Evolutionary conservation across 2,888 invertebrate genomes (phyloP).

Genomic region (Apotomis turbidana): DNA sequence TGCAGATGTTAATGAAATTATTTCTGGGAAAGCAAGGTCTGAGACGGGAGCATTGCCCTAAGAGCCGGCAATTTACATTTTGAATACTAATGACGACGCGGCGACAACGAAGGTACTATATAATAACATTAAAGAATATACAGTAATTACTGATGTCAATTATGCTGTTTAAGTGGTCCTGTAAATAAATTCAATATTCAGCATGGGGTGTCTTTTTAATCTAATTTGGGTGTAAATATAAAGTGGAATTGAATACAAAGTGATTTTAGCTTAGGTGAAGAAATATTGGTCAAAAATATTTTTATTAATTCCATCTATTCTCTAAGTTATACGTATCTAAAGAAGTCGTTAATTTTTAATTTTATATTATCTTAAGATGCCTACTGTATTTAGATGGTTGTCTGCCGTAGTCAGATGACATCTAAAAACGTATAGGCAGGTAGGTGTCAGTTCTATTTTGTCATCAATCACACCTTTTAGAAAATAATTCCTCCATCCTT

Average conservation of each 20-base stretch:
- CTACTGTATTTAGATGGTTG: too few relatives aligned
- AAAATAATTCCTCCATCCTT: conserved; percentile 24
- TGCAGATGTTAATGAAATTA: conserved; percentile 81
- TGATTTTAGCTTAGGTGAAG: too few relatives aligned
- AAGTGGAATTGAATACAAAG: not conserved
- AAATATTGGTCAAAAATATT: not conserved
- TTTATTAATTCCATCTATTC: not conserved
- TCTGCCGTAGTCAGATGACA: too few relatives aligned
- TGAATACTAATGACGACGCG: conserved; percentile 76
- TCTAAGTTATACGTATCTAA: too few relatives aligned
- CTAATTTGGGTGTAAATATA: not conserved
- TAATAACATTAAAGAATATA: conserved; percentile 65
- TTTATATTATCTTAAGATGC: too few relatives aligned
- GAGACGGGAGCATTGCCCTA: conserved; percentile 76
- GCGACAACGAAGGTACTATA: conserved; percentile 63
- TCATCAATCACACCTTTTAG: not conserved
- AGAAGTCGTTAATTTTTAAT: too few relatives aligned
- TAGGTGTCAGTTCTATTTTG: too few relatives aligned
- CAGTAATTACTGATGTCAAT: conserved; percentile 64
- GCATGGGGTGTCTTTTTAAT: not conserved
- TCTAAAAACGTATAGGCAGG: too few relatives aligned
- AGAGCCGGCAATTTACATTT: conserved; percentile 78
- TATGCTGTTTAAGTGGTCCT: conserved; percentile 42
- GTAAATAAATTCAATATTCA: conserved; percentile 28
- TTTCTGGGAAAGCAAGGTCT: conserved; percentile 79